These are phyloP conservation scores for Scatophagus argus DNA, from an alignment of 2,113 vertebrate genomes.

Conservation along the genomic window DNA sequence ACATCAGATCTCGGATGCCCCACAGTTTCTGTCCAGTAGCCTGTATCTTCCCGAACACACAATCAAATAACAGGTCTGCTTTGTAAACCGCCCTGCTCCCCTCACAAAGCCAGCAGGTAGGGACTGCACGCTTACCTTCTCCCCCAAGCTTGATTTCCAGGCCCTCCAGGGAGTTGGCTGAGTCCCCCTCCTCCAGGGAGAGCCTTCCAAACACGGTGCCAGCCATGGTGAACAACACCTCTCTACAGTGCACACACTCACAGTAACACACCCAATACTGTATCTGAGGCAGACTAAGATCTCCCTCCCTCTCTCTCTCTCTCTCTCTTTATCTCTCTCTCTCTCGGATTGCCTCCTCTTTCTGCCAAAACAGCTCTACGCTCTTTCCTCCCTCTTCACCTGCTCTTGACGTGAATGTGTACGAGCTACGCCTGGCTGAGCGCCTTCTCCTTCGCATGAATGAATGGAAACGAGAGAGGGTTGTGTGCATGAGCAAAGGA, in stretches of 20 bases:
- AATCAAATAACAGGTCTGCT: conserved; percentile 1
- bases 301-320: conserved; percentile 1
- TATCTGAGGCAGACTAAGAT: conserved; percentile 50
- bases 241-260: conserved; percentile 46
- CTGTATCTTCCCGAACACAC: conserved; percentile 5
- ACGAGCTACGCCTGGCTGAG: conserved; percentile 64
- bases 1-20: not conserved
- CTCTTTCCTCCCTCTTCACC: conserved; percentile 67
- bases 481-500: conserved; percentile 44
- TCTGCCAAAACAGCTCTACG: conserved; percentile 42
- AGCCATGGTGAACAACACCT: conserved; percentile 81
- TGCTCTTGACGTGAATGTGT: conserved; percentile 72
- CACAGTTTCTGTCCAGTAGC: not conserved
- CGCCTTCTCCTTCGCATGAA: conserved; percentile 68
- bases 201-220: conserved; percentile 84
- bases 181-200: conserved; percentile 85
- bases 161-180: conserved; percentile 83
- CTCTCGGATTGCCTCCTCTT: conserved; percentile 35
- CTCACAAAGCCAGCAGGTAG: conserved; percentile 26
- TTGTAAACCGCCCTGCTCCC: conserved; percentile 1
- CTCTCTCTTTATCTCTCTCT: conserved; percentile 11
- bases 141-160: conserved; percentile 80
- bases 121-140: conserved; percentile 80
- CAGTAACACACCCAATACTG: conserved; percentile 67
- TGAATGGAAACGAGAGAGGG: conserved; percentile 66